These are phyloP conservation scores for Panulirus ornatus DNA, from an alignment of 1,140 invertebrate species.

Conservation along the genomic window DNA sequence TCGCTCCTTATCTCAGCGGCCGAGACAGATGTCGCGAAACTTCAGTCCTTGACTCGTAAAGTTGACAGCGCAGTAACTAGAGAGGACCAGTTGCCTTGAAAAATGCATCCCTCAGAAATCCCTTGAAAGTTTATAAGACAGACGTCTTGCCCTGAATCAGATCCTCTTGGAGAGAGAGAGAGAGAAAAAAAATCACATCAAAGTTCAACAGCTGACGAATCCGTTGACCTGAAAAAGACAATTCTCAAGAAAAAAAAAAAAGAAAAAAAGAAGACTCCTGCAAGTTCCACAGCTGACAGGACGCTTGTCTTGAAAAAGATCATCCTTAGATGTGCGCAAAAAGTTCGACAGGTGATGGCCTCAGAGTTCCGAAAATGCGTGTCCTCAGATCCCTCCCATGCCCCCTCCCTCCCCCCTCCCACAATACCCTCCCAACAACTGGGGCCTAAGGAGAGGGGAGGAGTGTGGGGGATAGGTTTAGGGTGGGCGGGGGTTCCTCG, in stretches of 20 bases:
- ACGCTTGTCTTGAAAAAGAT: conserved; percentile 8
- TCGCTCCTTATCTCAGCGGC: too few relatives aligned
- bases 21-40: too few relatives aligned
- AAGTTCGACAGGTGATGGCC: conserved; percentile 27
- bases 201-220: conserved; percentile 23
- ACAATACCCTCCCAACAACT: too few relatives aligned
- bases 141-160: too few relatives aligned
- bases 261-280: conserved; percentile 22
- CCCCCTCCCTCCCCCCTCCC: too few relatives aligned
- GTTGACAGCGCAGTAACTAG: too few relatives aligned
- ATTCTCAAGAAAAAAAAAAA: neutral
- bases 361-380: neutral
- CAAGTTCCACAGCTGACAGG: conserved; percentile 37
- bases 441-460: too few relatives aligned
- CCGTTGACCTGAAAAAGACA: neutral
- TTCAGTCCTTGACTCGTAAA: too few relatives aligned
- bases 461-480: too few relatives aligned
- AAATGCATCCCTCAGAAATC: too few relatives aligned
- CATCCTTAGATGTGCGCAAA: conserved; percentile 30
- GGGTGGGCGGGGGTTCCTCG: neutral
- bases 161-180: neutral
- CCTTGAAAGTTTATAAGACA: too few relatives aligned
- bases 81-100: too few relatives aligned
- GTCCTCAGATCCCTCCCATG: neutral
- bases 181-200: neutral